These are phyloP conservation scores for Mesorhabditis sp. DNA, from an alignment of 2,888 invertebrate species.

Conservation along the genomic window DNA sequence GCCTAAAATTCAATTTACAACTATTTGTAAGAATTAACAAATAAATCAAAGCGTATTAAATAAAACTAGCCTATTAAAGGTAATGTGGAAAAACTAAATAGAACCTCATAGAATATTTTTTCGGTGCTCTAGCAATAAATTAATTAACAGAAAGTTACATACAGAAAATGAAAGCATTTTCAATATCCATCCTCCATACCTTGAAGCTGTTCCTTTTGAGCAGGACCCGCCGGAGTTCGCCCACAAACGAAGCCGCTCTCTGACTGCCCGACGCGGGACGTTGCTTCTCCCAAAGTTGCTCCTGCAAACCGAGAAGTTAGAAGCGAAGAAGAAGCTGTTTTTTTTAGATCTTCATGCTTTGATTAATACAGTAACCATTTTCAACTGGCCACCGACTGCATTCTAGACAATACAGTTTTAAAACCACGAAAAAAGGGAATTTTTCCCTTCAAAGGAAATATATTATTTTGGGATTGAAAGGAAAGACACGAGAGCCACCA, in stretches of 20 bases:
- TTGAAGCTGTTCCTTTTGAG: not conserved
- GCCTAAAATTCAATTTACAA: not conserved
- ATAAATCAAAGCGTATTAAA: no score
- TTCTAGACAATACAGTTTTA: conserved; percentile 4
- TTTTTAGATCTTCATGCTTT: not conserved
- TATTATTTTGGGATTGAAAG: no score
- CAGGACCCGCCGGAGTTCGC: not conserved
- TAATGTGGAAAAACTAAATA: no score
- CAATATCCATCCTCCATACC: not conserved
- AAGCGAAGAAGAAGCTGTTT: not conserved
- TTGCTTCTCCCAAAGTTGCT: conserved; percentile 2
- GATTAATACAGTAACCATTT: no score
- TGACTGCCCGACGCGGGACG: not conserved
- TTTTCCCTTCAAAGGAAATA: not conserved
- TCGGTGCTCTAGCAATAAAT: no score
- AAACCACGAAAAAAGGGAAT: not conserved
- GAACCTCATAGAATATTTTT: no score
- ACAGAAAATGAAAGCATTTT: not conserved
- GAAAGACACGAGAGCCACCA: not conserved
- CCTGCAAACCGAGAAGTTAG: not conserved
- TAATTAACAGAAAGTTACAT: no score
- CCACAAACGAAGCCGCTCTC: not conserved
- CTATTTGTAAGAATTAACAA: not conserved
- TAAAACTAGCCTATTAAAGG: no score
- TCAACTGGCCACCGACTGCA: not conserved